A percentile compares a stretch with the other conserved stretches of the same genome.
These are phyloP conservation scores for Ennomos erosarius DNA, from an alignment of 2,888 invertebrate species.

Conservation along the genomic window DNA sequence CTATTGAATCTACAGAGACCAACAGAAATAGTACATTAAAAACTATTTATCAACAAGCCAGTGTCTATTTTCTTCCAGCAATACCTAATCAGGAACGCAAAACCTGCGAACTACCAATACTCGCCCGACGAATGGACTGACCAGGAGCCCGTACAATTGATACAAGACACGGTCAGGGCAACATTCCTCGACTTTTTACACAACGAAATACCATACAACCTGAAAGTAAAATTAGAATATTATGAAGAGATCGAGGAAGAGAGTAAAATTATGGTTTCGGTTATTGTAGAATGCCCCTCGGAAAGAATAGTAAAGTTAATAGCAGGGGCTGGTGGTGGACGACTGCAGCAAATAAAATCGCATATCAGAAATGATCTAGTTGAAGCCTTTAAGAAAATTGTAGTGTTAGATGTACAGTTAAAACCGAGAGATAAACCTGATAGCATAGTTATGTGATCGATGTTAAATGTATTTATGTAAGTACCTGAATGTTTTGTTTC, in stretches of 20 bases:
- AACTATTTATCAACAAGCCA: not conserved
- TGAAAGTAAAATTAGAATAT: constrained; percentile 88
- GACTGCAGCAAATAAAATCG: constrained; percentile 89
- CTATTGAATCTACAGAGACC: too few relatives aligned
- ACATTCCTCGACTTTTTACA: constrained; percentile 93
- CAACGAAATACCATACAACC: constrained; percentile 94
- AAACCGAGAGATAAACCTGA: constrained; percentile 42
- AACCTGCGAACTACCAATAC: constrained; percentile 88
- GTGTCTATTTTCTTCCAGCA: constrained; percentile 76
- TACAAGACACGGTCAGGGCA: constrained; percentile 91
- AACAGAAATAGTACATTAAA: too few relatives aligned
- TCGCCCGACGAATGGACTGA: constrained; percentile 89
- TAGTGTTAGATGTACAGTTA: constrained; percentile 69
- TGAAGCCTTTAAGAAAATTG: constrained; percentile 87
- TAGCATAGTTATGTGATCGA: constrained; percentile 16
- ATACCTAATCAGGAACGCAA: constrained; percentile 88
- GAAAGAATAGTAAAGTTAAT: constrained; percentile 87
- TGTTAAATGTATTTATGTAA: not conserved
- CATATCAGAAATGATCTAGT: constrained; percentile 87
- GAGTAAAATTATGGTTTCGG: constrained; percentile 76
- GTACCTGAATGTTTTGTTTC: not conserved
- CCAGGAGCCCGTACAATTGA: constrained; percentile 88
- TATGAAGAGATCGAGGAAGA: constrained; percentile 85
- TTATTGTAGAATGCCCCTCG: constrained; percentile 87
- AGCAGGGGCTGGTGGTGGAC: constrained; percentile 88